A percentile compares a stretch with the other conserved stretches of the same genome.
Conservation (phyloP, 2,113 vertebrate genomes). For the Sprattus sprattus region DNA sequence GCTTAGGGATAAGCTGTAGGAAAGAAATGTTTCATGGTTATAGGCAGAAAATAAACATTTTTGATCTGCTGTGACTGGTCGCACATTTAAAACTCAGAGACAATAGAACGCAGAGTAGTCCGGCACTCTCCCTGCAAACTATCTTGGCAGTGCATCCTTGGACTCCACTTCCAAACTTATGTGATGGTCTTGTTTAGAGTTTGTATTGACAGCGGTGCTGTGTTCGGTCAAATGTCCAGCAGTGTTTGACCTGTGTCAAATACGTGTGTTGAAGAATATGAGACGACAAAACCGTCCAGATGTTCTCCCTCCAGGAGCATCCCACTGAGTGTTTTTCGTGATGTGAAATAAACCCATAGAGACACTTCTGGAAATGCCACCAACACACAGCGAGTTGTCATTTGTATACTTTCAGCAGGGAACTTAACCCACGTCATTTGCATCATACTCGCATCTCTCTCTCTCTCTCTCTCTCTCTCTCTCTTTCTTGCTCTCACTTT, state of each 20-base stretch:
- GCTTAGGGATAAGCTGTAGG: background rate
- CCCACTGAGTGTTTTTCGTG: background rate
- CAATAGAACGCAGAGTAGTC: background rate
- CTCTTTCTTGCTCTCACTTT: background rate
- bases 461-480: background rate
- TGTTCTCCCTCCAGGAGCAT: background rate
- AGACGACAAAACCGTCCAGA: background rate
- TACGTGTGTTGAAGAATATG: background rate
- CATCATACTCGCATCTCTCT: background rate
- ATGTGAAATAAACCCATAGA: background rate
- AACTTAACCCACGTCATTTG: background rate
- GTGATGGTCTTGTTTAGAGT: background rate
- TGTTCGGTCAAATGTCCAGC: background rate
- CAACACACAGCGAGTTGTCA: background rate
- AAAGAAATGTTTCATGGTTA: background rate
- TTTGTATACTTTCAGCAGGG: constrained; percentile 8
- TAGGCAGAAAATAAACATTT: background rate
- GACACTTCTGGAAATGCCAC: constrained; percentile 9
- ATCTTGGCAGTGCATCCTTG: constrained; percentile 52
- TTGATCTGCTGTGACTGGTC: background rate
- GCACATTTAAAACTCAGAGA: background rate
- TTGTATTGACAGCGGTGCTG: background rate
- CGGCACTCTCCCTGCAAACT: constrained; percentile 24
- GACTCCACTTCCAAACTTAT: constrained; percentile 38
- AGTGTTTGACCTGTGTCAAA: background rate